phyloP scores from a whole-genome alignment of 2,113 vertebrate genomes.

The Tinamus guttatus region DNA sequence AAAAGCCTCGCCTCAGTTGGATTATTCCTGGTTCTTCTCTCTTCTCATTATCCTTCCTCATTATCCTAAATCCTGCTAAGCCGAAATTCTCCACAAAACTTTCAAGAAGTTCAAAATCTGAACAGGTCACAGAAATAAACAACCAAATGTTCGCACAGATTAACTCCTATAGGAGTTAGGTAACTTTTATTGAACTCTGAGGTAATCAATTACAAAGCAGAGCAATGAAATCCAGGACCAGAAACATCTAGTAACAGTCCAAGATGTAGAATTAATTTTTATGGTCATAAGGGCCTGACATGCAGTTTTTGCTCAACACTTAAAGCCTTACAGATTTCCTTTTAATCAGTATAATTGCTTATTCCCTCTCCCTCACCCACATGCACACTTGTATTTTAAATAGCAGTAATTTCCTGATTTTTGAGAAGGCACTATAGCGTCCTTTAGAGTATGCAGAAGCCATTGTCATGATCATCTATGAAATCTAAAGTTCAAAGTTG shows the following conservation, averaged over 20 bases:
- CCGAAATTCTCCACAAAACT: neutral
- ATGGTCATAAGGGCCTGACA: neutral
- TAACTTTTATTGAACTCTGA: conserved; percentile 24
- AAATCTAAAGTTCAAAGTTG: neutral
- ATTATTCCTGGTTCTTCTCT: neutral
- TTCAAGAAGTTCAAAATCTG: neutral
- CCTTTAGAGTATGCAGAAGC: neutral
- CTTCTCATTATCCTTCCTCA: neutral
- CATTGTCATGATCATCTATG: neutral
- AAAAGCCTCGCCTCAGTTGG: neutral
- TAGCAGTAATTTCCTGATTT: conserved; percentile 24
- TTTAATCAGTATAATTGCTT: conserved; percentile 5
- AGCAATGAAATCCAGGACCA: neutral
- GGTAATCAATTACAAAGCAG: neutral
- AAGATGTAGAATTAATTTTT: neutral
- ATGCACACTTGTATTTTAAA: neutral
- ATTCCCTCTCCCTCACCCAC: neutral
- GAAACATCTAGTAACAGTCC: neutral
- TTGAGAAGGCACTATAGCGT: conserved; percentile 42
- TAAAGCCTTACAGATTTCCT: conserved; percentile 3
- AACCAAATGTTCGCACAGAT: neutral
- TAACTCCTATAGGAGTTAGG: neutral
- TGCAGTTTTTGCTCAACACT: neutral
- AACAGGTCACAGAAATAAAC: neutral
- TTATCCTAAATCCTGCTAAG: neutral